These are phyloP conservation scores for Phortica variegata DNA, from an alignment of 1,140 invertebrate species.

Conservation along the genomic window DNA sequence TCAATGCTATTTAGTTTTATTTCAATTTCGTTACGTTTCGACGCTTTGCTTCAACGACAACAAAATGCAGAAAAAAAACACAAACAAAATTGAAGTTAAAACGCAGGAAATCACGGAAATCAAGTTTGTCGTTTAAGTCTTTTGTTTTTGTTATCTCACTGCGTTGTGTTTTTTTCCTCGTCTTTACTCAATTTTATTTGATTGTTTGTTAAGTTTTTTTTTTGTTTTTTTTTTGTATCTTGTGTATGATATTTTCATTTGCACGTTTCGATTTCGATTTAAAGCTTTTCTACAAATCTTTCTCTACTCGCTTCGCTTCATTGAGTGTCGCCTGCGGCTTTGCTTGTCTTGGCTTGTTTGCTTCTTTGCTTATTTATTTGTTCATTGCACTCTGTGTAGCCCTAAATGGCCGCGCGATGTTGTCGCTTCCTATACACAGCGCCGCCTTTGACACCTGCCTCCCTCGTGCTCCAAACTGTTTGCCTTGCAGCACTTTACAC, in stretches of 20 bases:
- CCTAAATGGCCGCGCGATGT: no score
- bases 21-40: no score
- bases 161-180: constrained; percentile 17
- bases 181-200: constrained; percentile 11
- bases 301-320: no score
- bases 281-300: no score
- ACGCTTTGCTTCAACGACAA: constrained; percentile 2
- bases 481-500: background rate
- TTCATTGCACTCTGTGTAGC: background rate
- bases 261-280: no score
- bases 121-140: constrained; percentile 37
- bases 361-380: background rate
- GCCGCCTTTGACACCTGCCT: no score
- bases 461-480: no score
- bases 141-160: constrained; percentile 34
- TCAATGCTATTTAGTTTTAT: no score
- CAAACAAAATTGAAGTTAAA: background rate
- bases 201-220: constrained; percentile 4
- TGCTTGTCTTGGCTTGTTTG: background rate
- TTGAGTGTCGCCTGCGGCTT: no score
- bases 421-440: no score
- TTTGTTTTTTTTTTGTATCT: constrained; percentile 6
- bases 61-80: background rate
- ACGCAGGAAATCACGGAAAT: constrained; percentile 5
- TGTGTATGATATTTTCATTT: no score